phyloP scores from a whole-genome alignment of 2,888 invertebrate species.

The Asteroscopus sphinx region DNA sequence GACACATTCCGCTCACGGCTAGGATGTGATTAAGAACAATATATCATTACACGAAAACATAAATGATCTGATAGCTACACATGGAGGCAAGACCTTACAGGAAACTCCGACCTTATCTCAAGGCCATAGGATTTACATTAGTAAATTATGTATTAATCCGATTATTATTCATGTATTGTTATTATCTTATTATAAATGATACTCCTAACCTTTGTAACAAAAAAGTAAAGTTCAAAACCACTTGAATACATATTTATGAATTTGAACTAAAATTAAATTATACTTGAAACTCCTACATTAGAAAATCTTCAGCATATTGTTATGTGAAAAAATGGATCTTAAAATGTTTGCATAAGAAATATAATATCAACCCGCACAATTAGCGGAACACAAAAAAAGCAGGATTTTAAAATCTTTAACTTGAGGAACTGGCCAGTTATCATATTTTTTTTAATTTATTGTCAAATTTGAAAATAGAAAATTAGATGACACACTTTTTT shows the following conservation, averaged over 20 bases:
- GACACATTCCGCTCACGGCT: slow-evolving; percentile 66
- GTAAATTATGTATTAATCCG: neutral
- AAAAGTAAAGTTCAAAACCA: neutral
- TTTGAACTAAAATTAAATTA: slow-evolving; percentile 2
- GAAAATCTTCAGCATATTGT: neutral
- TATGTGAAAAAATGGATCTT: neutral
- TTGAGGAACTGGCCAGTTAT: too few relatives aligned
- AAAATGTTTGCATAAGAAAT: neutral
- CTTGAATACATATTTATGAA: slow-evolving; percentile 16
- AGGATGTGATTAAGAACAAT: slow-evolving; percentile 52
- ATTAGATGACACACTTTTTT: too few relatives aligned
- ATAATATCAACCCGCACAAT: slow-evolving; percentile 1
- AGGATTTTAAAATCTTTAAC: too few relatives aligned
- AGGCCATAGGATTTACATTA: neutral
- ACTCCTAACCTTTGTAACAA: slow-evolving; percentile 2
- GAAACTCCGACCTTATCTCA: slow-evolving; percentile 1
- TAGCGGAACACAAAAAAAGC: too few relatives aligned
- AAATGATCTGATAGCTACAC: slow-evolving; percentile 25
- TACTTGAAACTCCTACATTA: neutral
- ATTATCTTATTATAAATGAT: neutral
- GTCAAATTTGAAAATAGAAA: too few relatives aligned
- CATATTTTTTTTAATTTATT: too few relatives aligned
- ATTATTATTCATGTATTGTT: slow-evolving; percentile 1
- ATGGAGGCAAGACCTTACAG: neutral
- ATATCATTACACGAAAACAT: slow-evolving; percentile 40